Evolutionary conservation across 1,140 invertebrate species (phyloP).

Genomic region (Drosophila biarmipes): DNA sequence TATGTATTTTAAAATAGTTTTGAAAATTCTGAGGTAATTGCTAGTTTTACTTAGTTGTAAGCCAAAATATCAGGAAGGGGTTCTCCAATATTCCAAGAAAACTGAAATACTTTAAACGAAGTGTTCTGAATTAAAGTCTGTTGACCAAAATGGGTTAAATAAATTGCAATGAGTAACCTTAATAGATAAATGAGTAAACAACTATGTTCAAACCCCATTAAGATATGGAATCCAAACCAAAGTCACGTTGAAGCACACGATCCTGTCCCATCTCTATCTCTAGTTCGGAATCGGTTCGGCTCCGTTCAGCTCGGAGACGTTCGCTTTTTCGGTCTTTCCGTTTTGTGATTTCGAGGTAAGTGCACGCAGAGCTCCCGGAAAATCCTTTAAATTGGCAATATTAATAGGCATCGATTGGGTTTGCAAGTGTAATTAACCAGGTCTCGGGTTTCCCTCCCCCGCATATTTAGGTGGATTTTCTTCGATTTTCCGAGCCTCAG

Average conservation of each 20-base stretch:
- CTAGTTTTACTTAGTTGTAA: too few relatives aligned
- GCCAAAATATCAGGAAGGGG: too few relatives aligned
- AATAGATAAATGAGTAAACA: too few relatives aligned
- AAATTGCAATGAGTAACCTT: too few relatives aligned
- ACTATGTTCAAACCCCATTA: background rate
- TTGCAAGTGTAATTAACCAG: conserved; percentile 22
- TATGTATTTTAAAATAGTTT: too few relatives aligned
- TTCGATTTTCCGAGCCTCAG: background rate
- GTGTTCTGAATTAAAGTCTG: too few relatives aligned
- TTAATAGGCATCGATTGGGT: conserved; percentile 63
- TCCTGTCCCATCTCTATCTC: conserved; percentile 10
- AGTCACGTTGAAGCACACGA: background rate
- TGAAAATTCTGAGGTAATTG: too few relatives aligned
- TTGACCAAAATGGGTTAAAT: too few relatives aligned
- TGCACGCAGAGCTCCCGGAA: conserved; percentile 47
- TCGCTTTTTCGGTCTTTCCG: conserved; percentile 64
- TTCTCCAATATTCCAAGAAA: too few relatives aligned
- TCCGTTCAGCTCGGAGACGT: conserved; percentile 11
- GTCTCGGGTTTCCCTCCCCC: conserved; percentile 17
- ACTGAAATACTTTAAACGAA: too few relatives aligned
- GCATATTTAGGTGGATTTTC: background rate
- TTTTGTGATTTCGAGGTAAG: conserved; percentile 80
- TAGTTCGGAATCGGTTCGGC: conserved; percentile 6
- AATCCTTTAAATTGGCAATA: conserved; percentile 44
- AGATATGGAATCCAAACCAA: background rate